A percentile compares a stretch with the other conserved stretches of the same genome.
These are phyloP conservation scores for Ceratothoa steindachneri DNA, from an alignment of 2,888 invertebrate genomes.

Conservation along the genomic window DNA sequence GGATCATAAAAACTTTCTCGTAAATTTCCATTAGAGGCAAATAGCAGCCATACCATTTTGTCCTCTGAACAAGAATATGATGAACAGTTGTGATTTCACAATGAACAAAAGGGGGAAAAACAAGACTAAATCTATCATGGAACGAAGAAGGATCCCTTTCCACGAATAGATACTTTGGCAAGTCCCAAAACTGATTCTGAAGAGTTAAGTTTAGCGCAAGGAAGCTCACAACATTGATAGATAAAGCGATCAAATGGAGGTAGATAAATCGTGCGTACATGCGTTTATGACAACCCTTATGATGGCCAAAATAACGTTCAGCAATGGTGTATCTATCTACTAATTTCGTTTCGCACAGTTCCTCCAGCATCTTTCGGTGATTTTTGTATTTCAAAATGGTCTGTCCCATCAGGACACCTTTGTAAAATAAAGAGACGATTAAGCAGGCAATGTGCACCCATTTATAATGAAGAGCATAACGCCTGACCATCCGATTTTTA, in stretches of 20 bases:
- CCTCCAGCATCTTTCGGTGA: neutral
- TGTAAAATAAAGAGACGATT: conserved; percentile 13
- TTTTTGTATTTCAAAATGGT: neutral
- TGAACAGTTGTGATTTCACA: conserved; percentile 20
- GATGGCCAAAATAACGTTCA: conserved; percentile 12
- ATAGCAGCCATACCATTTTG: conserved; percentile 17
- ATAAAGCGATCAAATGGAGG: neutral
- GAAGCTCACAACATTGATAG: conserved; percentile 5
- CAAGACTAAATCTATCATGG: conserved; percentile 8
- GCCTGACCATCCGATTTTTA: neutral
- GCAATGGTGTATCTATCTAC: neutral
- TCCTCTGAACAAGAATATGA: conserved; percentile 1
- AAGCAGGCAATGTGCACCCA: conserved; percentile 21
- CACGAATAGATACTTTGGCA: conserved; percentile 9
- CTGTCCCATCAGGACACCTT: neutral
- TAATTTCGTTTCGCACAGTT: neutral
- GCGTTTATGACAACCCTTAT: conserved; percentile 7
- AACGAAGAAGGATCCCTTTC: conserved; percentile 12
- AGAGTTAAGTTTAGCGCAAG: conserved; percentile 11
- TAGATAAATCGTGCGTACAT: neutral
- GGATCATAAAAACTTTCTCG: conserved; percentile 18
- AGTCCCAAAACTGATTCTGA: conserved; percentile 1
- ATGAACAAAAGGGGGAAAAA: conserved; percentile 19
- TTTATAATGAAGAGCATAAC: conserved; percentile 17
- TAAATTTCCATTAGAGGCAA: conserved; percentile 25